Evolutionary conservation across 2,888 invertebrate species (phyloP).

Genomic region (Prosapia bicincta): DNA sequence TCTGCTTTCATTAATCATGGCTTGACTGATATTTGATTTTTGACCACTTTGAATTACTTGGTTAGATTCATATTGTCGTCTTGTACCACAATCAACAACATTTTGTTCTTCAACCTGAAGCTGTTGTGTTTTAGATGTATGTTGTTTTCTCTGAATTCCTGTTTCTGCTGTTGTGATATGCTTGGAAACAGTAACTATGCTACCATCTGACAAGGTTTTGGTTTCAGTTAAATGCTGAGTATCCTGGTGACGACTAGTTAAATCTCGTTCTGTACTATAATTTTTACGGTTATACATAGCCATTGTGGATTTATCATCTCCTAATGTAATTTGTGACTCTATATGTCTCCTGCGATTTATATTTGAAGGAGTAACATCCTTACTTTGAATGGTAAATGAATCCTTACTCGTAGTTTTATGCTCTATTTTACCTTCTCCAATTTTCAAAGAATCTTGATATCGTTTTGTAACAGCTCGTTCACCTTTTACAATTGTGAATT

Average conservation of each 20-base stretch:
- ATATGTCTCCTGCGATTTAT: constrained; percentile 53
- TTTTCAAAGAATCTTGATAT: constrained; percentile 51
- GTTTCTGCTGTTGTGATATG: constrained; percentile 13
- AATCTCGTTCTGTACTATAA: constrained; percentile 17
- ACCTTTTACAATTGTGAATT: constrained; percentile 49
- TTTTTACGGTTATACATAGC: constrained; percentile 42
- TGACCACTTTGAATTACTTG: constrained; percentile 14
- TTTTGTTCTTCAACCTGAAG: constrained; percentile 6
- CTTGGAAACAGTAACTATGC: constrained; percentile 14
- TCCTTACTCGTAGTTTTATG: constrained; percentile 54
- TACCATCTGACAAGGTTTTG: constrained; percentile 52
- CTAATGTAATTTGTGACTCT: constrained; percentile 63
- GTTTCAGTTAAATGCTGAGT: constrained; percentile 47
- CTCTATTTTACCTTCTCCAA: constrained; percentile 53
- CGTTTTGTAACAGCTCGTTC: constrained; percentile 51
- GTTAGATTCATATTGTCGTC: constrained; percentile 9
- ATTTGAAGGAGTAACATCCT: constrained; percentile 54
- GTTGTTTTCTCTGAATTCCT: constrained; percentile 19
- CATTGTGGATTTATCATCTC: constrained; percentile 52
- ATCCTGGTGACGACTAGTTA: constrained; percentile 34
- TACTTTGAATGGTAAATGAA: constrained; percentile 48
- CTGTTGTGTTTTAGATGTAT: constrained; percentile 9
- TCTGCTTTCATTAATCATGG: constrained; percentile 16
- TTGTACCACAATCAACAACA: background rate
- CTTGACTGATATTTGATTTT: constrained; percentile 12